Conservation (phyloP, 2,888 invertebrate species). For the Arge pagana region DNA sequence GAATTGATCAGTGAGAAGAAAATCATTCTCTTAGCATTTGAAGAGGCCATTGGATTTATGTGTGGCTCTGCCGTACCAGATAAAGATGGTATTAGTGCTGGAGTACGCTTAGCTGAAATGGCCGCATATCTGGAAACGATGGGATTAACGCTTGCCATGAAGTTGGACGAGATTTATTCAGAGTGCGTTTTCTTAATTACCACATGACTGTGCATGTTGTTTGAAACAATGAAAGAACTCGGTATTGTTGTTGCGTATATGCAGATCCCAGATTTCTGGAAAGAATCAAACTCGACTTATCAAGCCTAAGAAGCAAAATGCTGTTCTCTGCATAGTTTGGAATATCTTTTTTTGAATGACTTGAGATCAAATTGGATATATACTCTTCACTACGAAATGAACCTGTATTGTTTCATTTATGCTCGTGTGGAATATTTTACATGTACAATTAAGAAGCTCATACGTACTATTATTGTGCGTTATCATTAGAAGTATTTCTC, state of each 20-base stretch:
- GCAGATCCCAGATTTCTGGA: neutral
- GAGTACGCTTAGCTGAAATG: conserved; percentile 78
- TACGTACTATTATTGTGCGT: too few relatives aligned
- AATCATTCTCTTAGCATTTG: conserved; percentile 89
- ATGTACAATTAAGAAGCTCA: too few relatives aligned
- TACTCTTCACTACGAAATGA: neutral
- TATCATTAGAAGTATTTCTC: neutral
- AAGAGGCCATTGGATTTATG: conserved; percentile 99
- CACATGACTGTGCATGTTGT: too few relatives aligned
- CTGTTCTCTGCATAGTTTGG: neutral
- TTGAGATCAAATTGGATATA: neutral
- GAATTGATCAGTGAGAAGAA: conserved; percentile 75
- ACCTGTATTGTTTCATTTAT: too few relatives aligned
- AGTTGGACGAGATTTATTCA: conserved; percentile 77
- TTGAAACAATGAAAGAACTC: too few relatives aligned
- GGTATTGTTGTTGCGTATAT: neutral
- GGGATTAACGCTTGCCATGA: conserved; percentile 64
- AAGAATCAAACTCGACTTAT: too few relatives aligned
- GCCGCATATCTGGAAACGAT: conserved; percentile 70
- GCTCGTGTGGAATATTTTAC: too few relatives aligned
- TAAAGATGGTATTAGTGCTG: conserved; percentile 95
- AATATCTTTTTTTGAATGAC: neutral
- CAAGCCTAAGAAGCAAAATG: too few relatives aligned
- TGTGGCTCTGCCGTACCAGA: conserved; percentile 86
- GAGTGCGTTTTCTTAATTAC: conserved; percentile 60